These are phyloP conservation scores for Serripes groenlandicus DNA, from an alignment of 2,888 invertebrate species.

Conservation along the genomic window DNA sequence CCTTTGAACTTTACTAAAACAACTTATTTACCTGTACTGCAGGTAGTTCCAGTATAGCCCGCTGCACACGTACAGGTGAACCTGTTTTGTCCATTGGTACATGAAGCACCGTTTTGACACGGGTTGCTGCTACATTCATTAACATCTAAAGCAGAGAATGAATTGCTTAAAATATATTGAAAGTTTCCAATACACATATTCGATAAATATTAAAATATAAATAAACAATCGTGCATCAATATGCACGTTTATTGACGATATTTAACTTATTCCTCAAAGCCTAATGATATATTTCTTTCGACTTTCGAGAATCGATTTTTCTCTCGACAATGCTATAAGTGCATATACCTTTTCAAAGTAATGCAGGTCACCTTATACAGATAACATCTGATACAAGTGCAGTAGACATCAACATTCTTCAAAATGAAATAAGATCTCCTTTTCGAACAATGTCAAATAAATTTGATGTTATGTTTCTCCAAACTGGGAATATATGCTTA, in stretches of 20 bases:
- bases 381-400: not conserved
- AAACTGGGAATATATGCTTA: too few relatives aligned
- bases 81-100: not conserved
- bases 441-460: too few relatives aligned
- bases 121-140: conserved; percentile 21
- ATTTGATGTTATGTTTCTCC: too few relatives aligned
- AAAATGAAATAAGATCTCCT: too few relatives aligned
- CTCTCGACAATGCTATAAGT: not conserved
- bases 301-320: too few relatives aligned
- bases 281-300: too few relatives aligned
- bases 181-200: not conserved
- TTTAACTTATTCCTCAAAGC: too few relatives aligned
- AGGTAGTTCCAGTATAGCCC: not conserved
- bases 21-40: not conserved
- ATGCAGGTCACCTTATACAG: not conserved
- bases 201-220: not conserved
- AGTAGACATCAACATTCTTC: not conserved
- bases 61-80: conserved; percentile 3
- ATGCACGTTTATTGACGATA: not conserved
- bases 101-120: conserved; percentile 14
- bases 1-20: not conserved
- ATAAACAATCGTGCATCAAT: not conserved
- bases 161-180: not conserved
- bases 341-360: not conserved
- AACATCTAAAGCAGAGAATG: not conserved